Conservation (phyloP, 2,888 invertebrate genomes). For the Melipona beecheii region DNA sequence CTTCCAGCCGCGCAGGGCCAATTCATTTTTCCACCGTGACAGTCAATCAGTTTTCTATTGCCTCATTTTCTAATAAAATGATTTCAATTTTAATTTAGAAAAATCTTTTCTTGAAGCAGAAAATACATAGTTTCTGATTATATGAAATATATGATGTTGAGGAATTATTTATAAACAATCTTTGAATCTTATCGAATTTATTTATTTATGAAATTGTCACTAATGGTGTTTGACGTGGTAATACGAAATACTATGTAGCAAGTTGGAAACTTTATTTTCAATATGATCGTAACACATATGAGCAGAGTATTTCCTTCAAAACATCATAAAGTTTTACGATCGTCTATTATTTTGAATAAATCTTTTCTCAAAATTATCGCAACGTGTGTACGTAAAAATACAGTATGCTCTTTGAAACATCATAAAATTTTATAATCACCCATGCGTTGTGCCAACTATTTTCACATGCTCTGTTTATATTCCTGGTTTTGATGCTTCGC, state of each 20-base stretch:
- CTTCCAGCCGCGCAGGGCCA: neutral
- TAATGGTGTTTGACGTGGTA: too few species aligned
- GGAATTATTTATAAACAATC: too few species aligned
- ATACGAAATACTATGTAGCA: too few species aligned
- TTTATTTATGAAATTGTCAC: too few species aligned
- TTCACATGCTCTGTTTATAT: neutral
- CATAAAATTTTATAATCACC: neutral
- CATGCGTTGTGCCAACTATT: conserved; percentile 11
- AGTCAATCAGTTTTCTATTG: neutral
- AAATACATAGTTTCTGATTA: too few species aligned
- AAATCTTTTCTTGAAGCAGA: too few species aligned
- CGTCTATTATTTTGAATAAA: neutral
- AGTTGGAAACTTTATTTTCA: neutral
- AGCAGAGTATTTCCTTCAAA: neutral
- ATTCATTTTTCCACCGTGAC: neutral
- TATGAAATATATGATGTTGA: too few species aligned
- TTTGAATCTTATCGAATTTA: too few species aligned
- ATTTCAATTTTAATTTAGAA: too few species aligned
- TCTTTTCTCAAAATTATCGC: neutral
- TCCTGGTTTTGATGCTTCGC: neutral
- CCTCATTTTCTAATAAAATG: neutral
- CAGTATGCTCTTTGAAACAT: neutral
- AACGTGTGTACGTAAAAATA: neutral
- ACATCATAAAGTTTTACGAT: neutral
- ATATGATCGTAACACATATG: neutral